Evolutionary conservation across 1,140 invertebrate species (phyloP), one percentile per base, ranked within the genome.

Genomic region (Diorhabda sublineata): DNA sequence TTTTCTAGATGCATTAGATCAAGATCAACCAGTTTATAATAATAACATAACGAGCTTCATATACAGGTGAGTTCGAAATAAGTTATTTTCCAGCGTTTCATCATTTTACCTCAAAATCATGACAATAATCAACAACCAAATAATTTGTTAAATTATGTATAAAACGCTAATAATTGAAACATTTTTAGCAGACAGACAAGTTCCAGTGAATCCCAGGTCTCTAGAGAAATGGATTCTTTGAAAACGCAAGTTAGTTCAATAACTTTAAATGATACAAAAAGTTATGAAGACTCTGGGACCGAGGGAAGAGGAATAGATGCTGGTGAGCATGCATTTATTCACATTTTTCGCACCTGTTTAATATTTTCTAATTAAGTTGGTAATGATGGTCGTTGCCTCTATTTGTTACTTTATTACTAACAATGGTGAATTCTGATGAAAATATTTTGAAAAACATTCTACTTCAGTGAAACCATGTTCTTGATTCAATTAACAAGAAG

Each of bases 141-240:
- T 26, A 26, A 26, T 26, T 26, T 26, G 26, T 26, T 26, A 26
- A 26, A 26, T 26, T 26, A 26, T 26, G 26, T 26, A 26, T 26
- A 26, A 26, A 26, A 26, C 26, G 26, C 26, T 26, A 26, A 26
- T 26, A 26, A 26, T 26, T 26, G 26, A 26, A 26, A 26, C 26
- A 26, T 64, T 72, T 69, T 52, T 60, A 79, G 76, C 61, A 61
- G 81, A 59, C 79, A 80, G 70, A 75, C 73, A 3, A 81, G 79
- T 69, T 73, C 76, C 8, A 74, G 69, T n/a, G 79, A 81, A 43
- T 77, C 77, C 3, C 79, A 81, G 66, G 72, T 77, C 61, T 78
- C 76, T 8, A 78, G 77, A 70, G 76, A 79, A 41, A n/a, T 73
- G 44, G 74, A 79, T 58, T 70, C 73, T 5, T 64, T 75, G 4